Base-by-base conservation (phyloP, 1,140 invertebrate genomes). In the Ceratina japonica region DNA sequence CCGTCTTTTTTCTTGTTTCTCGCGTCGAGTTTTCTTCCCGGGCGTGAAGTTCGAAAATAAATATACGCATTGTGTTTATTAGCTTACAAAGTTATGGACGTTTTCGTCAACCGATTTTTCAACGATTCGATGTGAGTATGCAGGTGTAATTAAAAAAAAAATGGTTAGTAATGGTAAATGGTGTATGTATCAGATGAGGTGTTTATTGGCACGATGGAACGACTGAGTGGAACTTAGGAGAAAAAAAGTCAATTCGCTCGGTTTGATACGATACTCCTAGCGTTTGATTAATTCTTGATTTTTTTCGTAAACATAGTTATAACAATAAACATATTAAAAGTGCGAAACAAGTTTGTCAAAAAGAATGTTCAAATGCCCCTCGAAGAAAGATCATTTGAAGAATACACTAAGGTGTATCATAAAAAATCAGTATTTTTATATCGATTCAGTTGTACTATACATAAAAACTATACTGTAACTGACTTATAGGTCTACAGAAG, bases 351-450 rank as follows among this genome's bases (percentile, higher is more conserved):
- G 15, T 62, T 52, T 8, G 10, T 16, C 8, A 44, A 72, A 20
- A n/a, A 62, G 31, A 71, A 61, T 1, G 13, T 56, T 54, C 13
- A 16, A 69, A 61, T 13, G 3, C 44, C 31, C 56, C 27, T 62
- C 51, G 16, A 68, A 59, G 10, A 8, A 59, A 52, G n/a, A 59
- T 49, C 24, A 22, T 51, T 69, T 52, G 0, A 44, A 69, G 8
- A 49, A 54, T 56, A 56, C 22, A 49, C 20, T 3, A 18, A 24
- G 8, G n/a, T 72, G 58, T 63, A 52, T 78, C 27, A 12, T 12
- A 27, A 63, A 31, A 27, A 72, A 52, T 72, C 69, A 78, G 31
- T 78, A 78, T 78, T 78, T 78, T 78, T 72, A 54, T 78, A 78
- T 22, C 18, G 54, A 78, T 72, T 56, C 51, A n/a, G 54, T 62